phyloP scores from a whole-genome alignment of 2,888 invertebrate genomes.

The Erannis defoliaria region DNA sequence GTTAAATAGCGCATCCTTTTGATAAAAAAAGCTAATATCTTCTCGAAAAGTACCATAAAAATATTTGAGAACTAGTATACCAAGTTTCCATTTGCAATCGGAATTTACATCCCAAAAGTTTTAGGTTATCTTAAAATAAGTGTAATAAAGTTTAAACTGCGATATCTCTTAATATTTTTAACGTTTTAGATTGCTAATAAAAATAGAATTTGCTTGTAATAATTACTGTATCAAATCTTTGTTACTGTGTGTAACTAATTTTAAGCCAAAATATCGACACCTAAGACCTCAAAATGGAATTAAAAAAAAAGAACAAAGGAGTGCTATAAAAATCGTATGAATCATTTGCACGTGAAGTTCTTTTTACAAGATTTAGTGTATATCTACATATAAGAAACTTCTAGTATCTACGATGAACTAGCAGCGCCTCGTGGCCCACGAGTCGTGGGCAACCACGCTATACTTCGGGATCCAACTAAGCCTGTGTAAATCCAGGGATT shows the following conservation, averaged over 20 bases:
- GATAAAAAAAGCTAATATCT: background rate
- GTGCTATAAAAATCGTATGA: conserved; percentile 11
- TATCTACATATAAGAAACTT: too few species aligned
- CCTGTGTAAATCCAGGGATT: too few species aligned
- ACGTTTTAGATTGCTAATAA: background rate
- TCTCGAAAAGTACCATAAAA: conserved; percentile 22
- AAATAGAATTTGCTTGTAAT: background rate
- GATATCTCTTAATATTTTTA: background rate
- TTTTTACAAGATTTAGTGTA: too few species aligned
- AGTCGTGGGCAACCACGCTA: too few species aligned
- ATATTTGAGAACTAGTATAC: conserved; percentile 15
- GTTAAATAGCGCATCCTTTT: background rate
- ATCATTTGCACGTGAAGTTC: conserved; percentile 18
- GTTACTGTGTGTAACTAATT: conserved; percentile 31
- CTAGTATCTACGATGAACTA: too few species aligned
- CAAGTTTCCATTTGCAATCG: conserved; percentile 3
- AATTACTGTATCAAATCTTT: conserved; percentile 28
- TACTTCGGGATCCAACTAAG: too few species aligned
- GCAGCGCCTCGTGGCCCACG: too few species aligned
- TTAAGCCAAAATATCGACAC: conserved; percentile 20
- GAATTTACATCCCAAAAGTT: background rate
- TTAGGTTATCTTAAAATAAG: background rate
- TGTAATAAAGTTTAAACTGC: background rate
- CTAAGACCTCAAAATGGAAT: conserved; percentile 15
- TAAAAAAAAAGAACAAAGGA: conserved; percentile 30